Conservation (phyloP, 2,888 invertebrate species). For the Steinernema hermaphroditum region DNA sequence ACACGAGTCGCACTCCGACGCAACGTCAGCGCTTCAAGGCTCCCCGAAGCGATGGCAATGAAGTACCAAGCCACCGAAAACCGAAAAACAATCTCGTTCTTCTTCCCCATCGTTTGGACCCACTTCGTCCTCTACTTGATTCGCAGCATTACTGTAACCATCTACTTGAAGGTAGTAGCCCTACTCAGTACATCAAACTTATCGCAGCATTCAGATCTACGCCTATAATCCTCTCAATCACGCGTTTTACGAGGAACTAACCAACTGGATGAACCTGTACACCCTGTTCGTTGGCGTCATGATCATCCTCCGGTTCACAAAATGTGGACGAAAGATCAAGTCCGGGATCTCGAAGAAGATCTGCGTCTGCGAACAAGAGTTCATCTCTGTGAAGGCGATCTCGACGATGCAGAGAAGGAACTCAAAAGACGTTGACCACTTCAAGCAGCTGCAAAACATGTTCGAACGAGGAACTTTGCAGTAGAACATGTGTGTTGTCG, state of each 20-base stretch:
- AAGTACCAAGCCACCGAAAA: conserved; percentile 8
- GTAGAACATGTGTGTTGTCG: background rate
- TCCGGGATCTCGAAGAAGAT: background rate
- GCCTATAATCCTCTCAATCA: background rate
- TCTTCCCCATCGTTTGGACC: conserved; percentile 15
- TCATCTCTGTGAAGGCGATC: background rate
- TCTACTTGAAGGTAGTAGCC: background rate
- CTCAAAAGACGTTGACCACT: background rate
- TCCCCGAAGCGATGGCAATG: conserved; percentile 20
- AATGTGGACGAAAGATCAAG: background rate
- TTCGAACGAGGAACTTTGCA: background rate
- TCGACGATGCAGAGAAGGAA: background rate
- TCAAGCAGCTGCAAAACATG: conserved; percentile 8
- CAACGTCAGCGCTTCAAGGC: conserved; percentile 4
- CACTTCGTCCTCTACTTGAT: conserved; percentile 3
- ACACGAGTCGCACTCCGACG: background rate
- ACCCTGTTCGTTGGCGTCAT: conserved; percentile 8
- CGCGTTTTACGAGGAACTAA: conserved; percentile 12
- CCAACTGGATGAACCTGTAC: conserved; percentile 10
- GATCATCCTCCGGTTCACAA: background rate
- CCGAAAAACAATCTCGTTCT: background rate
- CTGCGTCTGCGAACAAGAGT: background rate
- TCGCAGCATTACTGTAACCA: background rate
- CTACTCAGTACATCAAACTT: background rate
- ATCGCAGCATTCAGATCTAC: background rate